Evolutionary conservation across 2,888 invertebrate genomes (phyloP), one percentile per base, ranked within the genome.

Genomic region (Brachynemurus nebulosus): DNA sequence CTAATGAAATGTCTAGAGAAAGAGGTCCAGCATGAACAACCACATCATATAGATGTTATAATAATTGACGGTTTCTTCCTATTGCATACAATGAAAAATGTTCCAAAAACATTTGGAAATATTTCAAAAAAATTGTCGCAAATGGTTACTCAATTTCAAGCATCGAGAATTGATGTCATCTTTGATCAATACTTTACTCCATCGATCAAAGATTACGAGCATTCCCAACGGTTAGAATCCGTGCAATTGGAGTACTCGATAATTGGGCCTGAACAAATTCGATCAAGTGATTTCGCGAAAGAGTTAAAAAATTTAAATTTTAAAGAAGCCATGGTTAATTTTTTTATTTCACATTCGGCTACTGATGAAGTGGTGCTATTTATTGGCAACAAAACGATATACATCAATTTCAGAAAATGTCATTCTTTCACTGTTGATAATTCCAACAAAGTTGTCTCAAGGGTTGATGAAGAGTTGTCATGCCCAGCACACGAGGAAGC

Each of bases 31-130:
- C 45, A 41, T 37, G 27, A 48, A 7, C 16, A 46, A 25, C 52
- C 55, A 37, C 6, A 14, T 27, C 37, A 41, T 5, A 49, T 48
- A 8, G 54, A 59, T 49, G 43, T 55, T 21, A 25, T 54, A 9
- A 45, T 60, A 35, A 50, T 59, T 44, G 59, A 60, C 52, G 59
- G 57, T 9, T 61, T 60, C 43, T 58, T 54, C 39, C 43, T 54
- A 17, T 35, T 54, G 8, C 56, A 59, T 49, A 47, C 53, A 6
- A 52, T 55, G 42, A 57, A 53, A 51, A 51, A 59, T 44, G 45
- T 57, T 1, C 56, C 58, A 16, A 43, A 47, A 51, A 54, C 53
- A 23, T 59, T 56, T 49, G 55, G 55, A 44, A 44, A 38, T 42
- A 54, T 59, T 39, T 54, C 57, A 4, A 53, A 54, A 38, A 55